A percentile compares a stretch with the other conserved stretches of the same genome.
These are phyloP conservation scores for Paragorgia papillata DNA, from an alignment of 92 coral and sea anemone genomes.

Conservation along the genomic window DNA sequence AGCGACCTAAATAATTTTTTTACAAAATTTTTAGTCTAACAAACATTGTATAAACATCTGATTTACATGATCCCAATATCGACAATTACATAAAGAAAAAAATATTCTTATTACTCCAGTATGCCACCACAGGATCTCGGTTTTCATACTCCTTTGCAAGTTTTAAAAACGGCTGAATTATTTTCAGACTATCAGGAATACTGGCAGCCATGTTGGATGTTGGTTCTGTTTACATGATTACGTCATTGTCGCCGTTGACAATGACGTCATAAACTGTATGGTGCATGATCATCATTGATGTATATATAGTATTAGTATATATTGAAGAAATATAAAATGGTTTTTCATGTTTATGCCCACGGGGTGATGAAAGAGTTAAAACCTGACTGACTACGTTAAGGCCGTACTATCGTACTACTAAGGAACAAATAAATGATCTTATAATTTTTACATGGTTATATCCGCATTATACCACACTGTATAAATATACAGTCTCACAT, in stretches of 20 bases:
- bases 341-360: too few relatives aligned
- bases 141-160: slow-evolving; percentile 92
- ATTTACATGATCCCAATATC: background rate
- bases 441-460: too few relatives aligned
- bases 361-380: too few relatives aligned
- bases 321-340: too few relatives aligned
- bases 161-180: slow-evolving; percentile 78
- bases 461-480: too few relatives aligned
- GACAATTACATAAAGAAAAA: slow-evolving; percentile 7
- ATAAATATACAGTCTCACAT: too few relatives aligned
- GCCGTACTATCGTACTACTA: too few relatives aligned
- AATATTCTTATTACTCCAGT: slow-evolving; percentile 86
- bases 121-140: slow-evolving; percentile 89
- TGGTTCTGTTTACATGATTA: background rate
- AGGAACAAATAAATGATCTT: too few relatives aligned
- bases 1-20: slow-evolving; percentile 63
- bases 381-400: too few relatives aligned
- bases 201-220: slow-evolving; percentile 71
- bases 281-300: too few relatives aligned
- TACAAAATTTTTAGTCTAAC: background rate
- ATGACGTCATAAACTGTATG: too few relatives aligned
- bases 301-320: too few relatives aligned
- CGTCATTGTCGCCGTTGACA: slow-evolving; percentile 16
- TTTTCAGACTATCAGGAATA: slow-evolving; percentile 75
- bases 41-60: background rate